Conservation (phyloP, 2,797 vertebrate genomes). For the Peromyscus melanophrys region DNA sequence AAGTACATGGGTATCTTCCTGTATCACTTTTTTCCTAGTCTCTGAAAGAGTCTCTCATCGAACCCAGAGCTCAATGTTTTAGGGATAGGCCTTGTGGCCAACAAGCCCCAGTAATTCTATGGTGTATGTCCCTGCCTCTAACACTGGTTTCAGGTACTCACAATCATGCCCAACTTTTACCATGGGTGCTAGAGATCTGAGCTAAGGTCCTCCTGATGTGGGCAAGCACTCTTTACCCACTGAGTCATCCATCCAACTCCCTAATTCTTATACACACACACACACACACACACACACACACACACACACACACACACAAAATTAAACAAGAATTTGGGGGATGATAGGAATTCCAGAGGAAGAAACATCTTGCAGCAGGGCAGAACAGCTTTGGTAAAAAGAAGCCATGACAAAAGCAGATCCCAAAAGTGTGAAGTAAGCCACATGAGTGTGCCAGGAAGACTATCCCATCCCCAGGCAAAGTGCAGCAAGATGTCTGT, state of each 20-base stretch:
- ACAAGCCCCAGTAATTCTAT: not conserved
- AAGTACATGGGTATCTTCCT: not conserved
- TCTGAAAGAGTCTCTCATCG: not conserved
- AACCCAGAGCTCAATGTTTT: not conserved
- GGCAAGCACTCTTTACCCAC: not conserved
- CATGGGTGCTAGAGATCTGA: not conserved
- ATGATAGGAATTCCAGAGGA: not conserved
- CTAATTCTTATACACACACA: no score
- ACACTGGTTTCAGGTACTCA: not conserved
- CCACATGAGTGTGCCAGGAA: not conserved
- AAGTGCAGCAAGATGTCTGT: no score
- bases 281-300: no score
- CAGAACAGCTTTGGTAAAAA: not conserved
- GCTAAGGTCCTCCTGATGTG: not conserved
- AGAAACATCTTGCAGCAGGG: no score
- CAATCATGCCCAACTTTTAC: not conserved
- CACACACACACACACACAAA: not conserved
- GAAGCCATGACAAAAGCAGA: not conserved
- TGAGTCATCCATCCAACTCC: not conserved
- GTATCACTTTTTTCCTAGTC: not conserved
- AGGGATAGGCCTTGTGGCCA: not conserved
- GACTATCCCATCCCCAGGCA: not conserved
- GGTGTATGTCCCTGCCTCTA: no score
- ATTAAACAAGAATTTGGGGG: not conserved
- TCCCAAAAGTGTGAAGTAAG: not conserved